Base-by-base conservation (phyloP, 92 coral and sea anemone species). In the Plumapathes pennacea region DNA sequence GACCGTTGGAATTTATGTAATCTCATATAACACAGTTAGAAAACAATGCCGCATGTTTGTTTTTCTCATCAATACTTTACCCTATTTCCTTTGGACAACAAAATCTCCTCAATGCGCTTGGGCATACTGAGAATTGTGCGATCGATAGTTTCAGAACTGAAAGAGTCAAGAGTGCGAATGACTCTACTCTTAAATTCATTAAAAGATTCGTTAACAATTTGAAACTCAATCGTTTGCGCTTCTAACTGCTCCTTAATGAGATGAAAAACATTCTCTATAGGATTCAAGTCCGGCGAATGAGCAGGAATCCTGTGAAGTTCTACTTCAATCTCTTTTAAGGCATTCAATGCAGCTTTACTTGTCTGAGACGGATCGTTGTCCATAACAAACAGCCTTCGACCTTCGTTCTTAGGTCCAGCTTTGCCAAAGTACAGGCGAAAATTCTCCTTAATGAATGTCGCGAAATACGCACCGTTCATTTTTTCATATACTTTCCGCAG, bases 291-390 rank as follows among this genome's bases (percentile, higher is more conserved):
- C 5, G 62, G 81, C 0, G 72, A 52, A 31, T 72, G 1, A 22
- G 54, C 46, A 1, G 81, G 81, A 17, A 73, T 65, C 46, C 24
- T 17, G 21, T 73, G 67, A 5, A 69, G 32, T 50, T 69, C 79
- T 22, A 67, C 70, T 32, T 59, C 73, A 22, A 78, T 24, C 7
- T 69, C 60, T 24, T 71, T 14, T 12, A 63, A 29, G 3, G 74
- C 74, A 26, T 6, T 25, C 57, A 51, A 32, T 2, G 85, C 40
- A 12, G 10, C 0, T 9, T 32, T 62, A 24, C 69, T 43, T 12
- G 38, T 57, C 47, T 78, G 86, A 38, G 74, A 62, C 0, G 86
- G 76, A 46, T 80, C 86, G 50, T 80, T 81, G 63, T 67, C 88
- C 73, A 74, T 81, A 9, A 81, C 77, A 60, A 81, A 81, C 37